These are phyloP conservation scores for Drosophila fulvimacula DNA, from an alignment of 2,888 invertebrate genomes.

Conservation along the genomic window DNA sequence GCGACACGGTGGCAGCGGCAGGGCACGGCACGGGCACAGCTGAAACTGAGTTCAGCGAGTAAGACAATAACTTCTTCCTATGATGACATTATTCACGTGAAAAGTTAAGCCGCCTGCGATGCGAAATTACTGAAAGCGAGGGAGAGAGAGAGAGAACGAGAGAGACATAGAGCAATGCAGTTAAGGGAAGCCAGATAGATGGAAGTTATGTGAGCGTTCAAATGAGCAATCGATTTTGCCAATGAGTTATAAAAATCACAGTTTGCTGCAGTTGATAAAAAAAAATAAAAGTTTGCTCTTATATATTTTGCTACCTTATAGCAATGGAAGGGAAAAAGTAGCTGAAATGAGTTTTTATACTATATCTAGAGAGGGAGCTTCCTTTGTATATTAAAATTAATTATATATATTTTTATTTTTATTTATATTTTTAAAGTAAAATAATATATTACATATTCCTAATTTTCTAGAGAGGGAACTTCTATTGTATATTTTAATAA, in stretches of 20 bases:
- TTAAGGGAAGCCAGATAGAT: neutral
- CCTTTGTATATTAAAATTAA: too few relatives aligned
- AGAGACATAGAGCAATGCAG: too few relatives aligned
- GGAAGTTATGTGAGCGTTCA: neutral
- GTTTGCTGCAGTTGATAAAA: neutral
- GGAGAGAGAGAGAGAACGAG: neutral
- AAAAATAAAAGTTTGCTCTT: neutral
- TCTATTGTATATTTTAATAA: too few relatives aligned
- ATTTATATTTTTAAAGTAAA: too few relatives aligned
- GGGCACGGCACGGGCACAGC: constrained; percentile 20
- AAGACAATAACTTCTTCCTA: constrained; percentile 73
- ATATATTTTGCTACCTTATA: neutral
- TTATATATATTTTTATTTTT: too few relatives aligned
- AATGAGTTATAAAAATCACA: neutral
- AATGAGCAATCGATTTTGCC: constrained; percentile 20
- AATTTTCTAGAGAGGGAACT: too few relatives aligned
- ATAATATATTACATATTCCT: too few relatives aligned
- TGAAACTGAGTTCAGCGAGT: constrained; percentile 51
- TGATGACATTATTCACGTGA: constrained; percentile 77
- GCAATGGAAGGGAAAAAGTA: neutral
- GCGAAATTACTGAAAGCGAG: too few relatives aligned
- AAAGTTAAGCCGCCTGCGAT: constrained; percentile 61
- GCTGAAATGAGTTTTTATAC: neutral
- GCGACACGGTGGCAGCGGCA: neutral
- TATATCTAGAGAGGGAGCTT: too few relatives aligned